Evolutionary conservation across 92 coral and sea anemone genomes (phyloP).

Genomic region (Zoanthus solanderi): DNA sequence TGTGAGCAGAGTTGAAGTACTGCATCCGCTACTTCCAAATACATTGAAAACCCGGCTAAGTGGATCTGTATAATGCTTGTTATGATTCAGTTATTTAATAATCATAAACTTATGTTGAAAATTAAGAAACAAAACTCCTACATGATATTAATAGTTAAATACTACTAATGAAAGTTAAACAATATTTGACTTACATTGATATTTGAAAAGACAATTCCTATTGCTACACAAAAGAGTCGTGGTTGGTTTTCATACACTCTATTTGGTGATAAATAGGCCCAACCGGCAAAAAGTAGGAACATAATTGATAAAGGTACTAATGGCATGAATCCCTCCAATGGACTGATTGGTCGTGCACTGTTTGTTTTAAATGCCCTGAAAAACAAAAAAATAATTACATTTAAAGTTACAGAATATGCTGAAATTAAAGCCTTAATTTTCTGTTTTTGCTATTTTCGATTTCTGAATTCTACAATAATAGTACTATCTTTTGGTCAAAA

Average conservation of each 20-base stretch:
- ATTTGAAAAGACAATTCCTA: slow-evolving; percentile 95
- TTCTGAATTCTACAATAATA: too few species aligned
- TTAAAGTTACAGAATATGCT: not conserved
- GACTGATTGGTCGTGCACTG: slow-evolving; percentile 73
- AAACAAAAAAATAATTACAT: not conserved
- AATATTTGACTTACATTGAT: slow-evolving; percentile 73
- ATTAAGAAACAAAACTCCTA: not conserved
- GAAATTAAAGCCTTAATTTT: too few species aligned
- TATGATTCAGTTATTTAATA: too few species aligned
- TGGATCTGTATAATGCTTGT: too few species aligned
- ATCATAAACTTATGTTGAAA: too few species aligned
- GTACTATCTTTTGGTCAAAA: too few species aligned
- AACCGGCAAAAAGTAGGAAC: slow-evolving; percentile 70
- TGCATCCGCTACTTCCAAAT: too few species aligned
- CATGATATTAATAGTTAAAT: not conserved
- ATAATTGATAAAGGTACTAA: slow-evolving; percentile 63
- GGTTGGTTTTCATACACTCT: slow-evolving; percentile 78
- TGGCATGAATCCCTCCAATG: slow-evolving; percentile 85
- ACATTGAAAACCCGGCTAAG: too few species aligned
- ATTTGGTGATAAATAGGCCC: slow-evolving; percentile 87
- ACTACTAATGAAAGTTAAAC: not conserved
- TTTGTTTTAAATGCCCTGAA: slow-evolving; percentile 79
- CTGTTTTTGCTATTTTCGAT: too few species aligned
- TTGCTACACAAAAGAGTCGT: slow-evolving; percentile 83
- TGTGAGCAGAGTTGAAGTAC: too few species aligned